A percentile compares a stretch with the other conserved stretches of the same genome.
phyloP scores from a whole-genome alignment of 1,140 invertebrate genomes.

The Olivierus martensii region DNA sequence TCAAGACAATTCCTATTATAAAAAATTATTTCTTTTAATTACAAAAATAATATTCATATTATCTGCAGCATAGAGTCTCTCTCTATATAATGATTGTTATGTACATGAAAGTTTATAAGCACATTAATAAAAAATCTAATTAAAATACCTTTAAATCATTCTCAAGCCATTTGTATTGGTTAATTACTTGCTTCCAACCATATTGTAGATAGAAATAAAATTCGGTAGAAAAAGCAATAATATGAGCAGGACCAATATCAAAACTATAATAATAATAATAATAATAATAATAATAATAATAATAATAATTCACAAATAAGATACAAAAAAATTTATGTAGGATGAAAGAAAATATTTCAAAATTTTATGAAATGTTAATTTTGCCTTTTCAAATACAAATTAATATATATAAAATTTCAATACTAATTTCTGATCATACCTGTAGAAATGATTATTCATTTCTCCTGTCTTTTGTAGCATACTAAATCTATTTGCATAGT shows the following conservation, averaged over 20 bases:
- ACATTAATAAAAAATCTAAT: too few species aligned
- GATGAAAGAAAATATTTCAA: too few species aligned
- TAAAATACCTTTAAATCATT: constrained; percentile 59
- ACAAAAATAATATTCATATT: too few species aligned
- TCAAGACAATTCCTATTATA: too few species aligned
- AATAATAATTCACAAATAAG: not conserved
- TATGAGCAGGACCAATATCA: constrained; percentile 78
- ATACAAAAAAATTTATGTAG: too few species aligned
- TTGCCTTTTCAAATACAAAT: too few species aligned
- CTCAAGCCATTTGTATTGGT: constrained; percentile 81
- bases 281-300: not conserved
- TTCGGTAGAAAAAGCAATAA: constrained; percentile 84
- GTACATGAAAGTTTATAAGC: too few species aligned
- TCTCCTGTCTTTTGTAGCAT: constrained; percentile 19
- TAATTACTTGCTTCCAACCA: constrained; percentile 61
- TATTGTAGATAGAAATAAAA: constrained; percentile 85
- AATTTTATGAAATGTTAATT: too few species aligned
- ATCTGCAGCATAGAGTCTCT: too few species aligned
- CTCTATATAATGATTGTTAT: too few species aligned
- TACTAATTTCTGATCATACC: constrained; percentile 1
- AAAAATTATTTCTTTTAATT: too few species aligned
- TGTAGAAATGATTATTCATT: constrained; percentile 22
- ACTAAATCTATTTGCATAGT: constrained; percentile 63
- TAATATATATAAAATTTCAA: not conserved
- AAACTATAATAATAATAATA: constrained; percentile 51